Base-by-base conservation (phyloP, 1,140 invertebrate species). In the Carcinoscorpius rotundicauda region DNA sequence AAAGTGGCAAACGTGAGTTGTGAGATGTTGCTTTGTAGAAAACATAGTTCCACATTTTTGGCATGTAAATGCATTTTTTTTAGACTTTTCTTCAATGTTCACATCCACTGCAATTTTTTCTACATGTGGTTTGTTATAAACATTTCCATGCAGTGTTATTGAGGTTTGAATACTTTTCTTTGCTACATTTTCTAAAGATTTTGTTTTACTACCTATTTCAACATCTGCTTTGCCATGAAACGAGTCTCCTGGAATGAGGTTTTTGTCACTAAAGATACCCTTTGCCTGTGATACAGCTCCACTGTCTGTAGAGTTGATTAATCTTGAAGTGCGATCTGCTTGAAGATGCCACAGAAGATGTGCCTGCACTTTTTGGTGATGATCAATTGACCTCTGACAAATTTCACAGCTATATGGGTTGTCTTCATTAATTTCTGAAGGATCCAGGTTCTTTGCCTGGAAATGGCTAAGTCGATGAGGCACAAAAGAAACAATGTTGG, bases 281-380 rank as follows among this genome's bases (percentile, higher is more conserved):
- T 29, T 48, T n/a, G 62, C 58, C 57, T 49, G 6, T 29, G 29
- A 29, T 29, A 29, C 29, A 29, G 29, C 52, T 48, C 4, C 29
- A 29, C 5, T 52, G 29, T 48, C 29, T 6, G 29, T 49, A n/a
- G 53, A 65, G 52, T 64, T 62, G 3, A 53, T 51, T 10, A 5
- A 49, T 5, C 52, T 5, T 29, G 52, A 49, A 48, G 67, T 62
- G 10, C 64, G 48, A n/a, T 63, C 50, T 49, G 5, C 49, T 55
- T 66, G 64, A 49, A 69, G 49, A 61, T 69, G 68, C 56, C 64
- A 62, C 50, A 69, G 64, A 29, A 69, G 64, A 64, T 69, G 68
- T 1, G 60, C 10, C 48, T 69, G 64, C 4, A 66, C 61, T 57
- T 63, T 66, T 4, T 64, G 60, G 50, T 61, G 62, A 48, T 53